phyloP scores from a whole-genome alignment of 1,140 invertebrate species.

The Rhopalosiphum padi region DNA sequence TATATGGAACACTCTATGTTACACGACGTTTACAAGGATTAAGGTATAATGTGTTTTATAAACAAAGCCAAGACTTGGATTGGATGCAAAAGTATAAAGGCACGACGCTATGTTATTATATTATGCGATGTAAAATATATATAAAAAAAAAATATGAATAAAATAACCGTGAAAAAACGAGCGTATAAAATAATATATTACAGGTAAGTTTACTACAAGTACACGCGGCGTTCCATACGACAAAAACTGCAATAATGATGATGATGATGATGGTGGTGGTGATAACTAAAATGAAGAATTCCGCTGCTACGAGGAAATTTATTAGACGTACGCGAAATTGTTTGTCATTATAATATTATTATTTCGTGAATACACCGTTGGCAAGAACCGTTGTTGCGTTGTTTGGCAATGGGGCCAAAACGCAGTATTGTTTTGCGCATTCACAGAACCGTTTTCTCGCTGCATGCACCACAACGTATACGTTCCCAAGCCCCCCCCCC shows the following conservation, averaged over 20 bases:
- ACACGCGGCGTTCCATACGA: neutral
- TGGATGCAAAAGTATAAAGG: neutral
- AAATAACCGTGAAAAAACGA: neutral
- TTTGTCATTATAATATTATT: slow-evolving; percentile 24
- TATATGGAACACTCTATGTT: neutral
- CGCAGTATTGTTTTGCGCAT: slow-evolving; percentile 44
- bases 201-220: neutral
- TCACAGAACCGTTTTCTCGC: neutral
- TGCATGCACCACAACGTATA: neutral
- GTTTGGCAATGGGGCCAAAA: slow-evolving; percentile 44
- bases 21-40: neutral
- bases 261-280: neutral
- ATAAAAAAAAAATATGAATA: neutral
- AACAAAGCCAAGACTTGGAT: neutral
- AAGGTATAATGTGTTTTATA: neutral
- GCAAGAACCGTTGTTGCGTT: slow-evolving; percentile 20
- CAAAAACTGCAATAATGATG: neutral
- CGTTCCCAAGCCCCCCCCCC: too few species aligned
- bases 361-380: slow-evolving; percentile 10
- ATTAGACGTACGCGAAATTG: neutral
- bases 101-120: neutral
- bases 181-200: neutral
- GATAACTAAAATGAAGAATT: neutral
- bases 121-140: neutral
- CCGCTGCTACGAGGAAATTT: neutral